Conservation (phyloP, 2,113 vertebrate genomes). For the Haemorhous mexicanus region DNA sequence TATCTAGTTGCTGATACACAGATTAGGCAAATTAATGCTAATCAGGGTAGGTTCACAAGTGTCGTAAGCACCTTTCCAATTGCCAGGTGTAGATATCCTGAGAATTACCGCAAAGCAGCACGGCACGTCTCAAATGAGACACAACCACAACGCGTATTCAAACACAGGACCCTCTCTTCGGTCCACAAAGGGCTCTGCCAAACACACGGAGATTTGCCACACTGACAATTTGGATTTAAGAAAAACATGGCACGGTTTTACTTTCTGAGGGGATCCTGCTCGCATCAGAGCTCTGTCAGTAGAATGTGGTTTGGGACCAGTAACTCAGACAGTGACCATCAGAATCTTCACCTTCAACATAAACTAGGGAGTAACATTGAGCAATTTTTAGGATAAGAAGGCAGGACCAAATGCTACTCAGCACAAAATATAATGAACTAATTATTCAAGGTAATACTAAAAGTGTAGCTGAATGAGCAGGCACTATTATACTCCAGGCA, state of each 20-base stretch:
- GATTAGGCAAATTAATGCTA: conserved; percentile 4
- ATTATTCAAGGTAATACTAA: neutral
- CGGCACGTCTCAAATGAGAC: neutral
- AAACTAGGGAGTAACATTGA: neutral
- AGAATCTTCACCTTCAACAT: neutral
- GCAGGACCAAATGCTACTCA: neutral
- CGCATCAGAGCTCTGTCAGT: neutral
- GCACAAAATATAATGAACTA: neutral
- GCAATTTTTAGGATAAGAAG: neutral
- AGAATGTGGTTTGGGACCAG: neutral
- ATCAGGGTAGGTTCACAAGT: neutral
- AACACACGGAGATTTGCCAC: neutral
- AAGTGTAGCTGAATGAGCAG: neutral
- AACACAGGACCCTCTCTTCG: neutral
- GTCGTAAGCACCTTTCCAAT: neutral
- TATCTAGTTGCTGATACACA: neutral
- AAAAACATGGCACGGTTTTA: neutral
- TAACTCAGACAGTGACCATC: neutral
- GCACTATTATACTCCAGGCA: neutral
- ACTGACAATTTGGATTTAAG: neutral
- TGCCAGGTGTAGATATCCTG: neutral
- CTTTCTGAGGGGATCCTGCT: neutral
- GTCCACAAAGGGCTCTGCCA: neutral
- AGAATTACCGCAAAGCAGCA: neutral
- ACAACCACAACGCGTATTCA: neutral